Evolutionary conservation across 1,140 invertebrate genomes (phyloP), one percentile per base, ranked within the genome.

Genomic region (Bombyx mandarina): DNA sequence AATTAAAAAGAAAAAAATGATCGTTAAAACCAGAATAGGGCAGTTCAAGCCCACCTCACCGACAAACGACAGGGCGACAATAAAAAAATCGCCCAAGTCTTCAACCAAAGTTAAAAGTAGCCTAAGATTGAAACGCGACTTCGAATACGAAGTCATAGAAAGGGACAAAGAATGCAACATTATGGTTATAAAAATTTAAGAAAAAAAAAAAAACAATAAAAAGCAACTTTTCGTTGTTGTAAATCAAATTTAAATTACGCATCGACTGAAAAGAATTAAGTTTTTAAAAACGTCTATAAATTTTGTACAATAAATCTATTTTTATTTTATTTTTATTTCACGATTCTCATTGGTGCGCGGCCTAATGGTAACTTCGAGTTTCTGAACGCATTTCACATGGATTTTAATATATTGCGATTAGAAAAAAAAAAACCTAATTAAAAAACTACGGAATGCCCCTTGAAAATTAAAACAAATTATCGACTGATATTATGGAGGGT

Each of bases 101-200:
- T 18, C 12, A 18, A 18, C 12, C 12, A 18, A 18, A 18, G 57
- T 18, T 4, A 12, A 43, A 43, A 42, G 5, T 46, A 22, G 10
- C 8, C 43, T 5, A 10, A 50, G 9, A 8, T 54, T 57, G 22
- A 8, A 57, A 42, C 8, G n/a, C 1, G 77, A 83, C 44, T 57
- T 73, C 10, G 56, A 77, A 57, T 86, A 86, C 62, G 80, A 82
- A 70, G 77, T 86, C 0, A 77, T 67, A 47, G 80, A 86, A 67
- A 73, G 72, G 51, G 75, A 82, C 8, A 75, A 76, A 35, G 82
- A 77, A 18, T 86, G 77, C 66, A 86, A 86, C 63, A 86, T 86
- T 60, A 60, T 86, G 50, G 73, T 86, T 35, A 67, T 86, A 47
- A 86, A 86, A 50, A 71, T 77, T n/a, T 73, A 56, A 49, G 8